phyloP scores from a whole-genome alignment of 2,113 vertebrate species.

The Prunella fulvescens region DNA sequence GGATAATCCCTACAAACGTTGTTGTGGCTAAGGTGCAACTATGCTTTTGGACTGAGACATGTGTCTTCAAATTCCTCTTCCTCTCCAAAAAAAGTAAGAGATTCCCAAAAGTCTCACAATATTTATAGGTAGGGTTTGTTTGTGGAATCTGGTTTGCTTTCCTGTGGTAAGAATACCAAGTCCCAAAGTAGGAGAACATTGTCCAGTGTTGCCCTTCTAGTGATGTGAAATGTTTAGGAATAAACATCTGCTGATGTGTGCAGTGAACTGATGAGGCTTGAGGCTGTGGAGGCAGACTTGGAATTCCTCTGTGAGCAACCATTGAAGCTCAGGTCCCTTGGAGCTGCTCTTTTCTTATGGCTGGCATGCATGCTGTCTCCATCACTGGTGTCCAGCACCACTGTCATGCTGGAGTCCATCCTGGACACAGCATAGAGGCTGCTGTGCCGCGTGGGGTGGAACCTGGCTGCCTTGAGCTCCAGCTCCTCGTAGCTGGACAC shows the following conservation, averaged over 20 bases:
- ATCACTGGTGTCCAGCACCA: constrained; percentile 75
- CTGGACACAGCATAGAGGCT: constrained; percentile 90
- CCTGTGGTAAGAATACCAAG: not conserved
- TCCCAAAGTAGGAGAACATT: not conserved
- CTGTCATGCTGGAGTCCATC: constrained; percentile 87
- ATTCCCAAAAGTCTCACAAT: not conserved
- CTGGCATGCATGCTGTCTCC: constrained; percentile 24
- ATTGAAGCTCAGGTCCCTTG: constrained; percentile 56
- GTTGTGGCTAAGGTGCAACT: not conserved
- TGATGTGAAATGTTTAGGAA: constrained; percentile 61
- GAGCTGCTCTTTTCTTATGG: constrained; percentile 73
- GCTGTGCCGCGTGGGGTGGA: constrained; percentile 85
- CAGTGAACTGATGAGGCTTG: constrained; percentile 72
- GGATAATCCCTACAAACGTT: not conserved
- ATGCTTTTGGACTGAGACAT: not conserved
- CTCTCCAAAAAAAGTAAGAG: not conserved
- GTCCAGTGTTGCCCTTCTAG: not conserved
- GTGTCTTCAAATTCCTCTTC: not conserved
- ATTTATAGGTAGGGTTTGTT: not conserved
- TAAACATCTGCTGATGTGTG: constrained; percentile 77
- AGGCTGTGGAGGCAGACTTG: constrained; percentile 56
- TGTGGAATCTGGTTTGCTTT: not conserved
- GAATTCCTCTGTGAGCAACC: constrained; percentile 60
- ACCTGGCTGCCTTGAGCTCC: constrained; percentile 83
- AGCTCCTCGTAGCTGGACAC: constrained; percentile 89